Conservation (phyloP, 64 coral and sea anemone genomes). For the Dendronephthya gigantea region DNA sequence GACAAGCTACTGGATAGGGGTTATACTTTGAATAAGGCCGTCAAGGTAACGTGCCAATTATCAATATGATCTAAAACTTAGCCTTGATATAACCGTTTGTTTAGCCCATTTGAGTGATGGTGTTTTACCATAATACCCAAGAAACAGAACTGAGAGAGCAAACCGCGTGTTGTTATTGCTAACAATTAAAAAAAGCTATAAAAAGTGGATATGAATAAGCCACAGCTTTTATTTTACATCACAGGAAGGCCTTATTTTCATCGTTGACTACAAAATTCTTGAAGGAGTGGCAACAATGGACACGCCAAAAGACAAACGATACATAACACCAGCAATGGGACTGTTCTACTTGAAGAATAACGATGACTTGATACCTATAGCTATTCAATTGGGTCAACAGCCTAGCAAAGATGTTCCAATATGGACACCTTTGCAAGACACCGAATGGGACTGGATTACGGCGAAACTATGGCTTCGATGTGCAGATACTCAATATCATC, state of each 20-base stretch:
- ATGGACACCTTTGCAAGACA: slow-evolving; percentile 30
- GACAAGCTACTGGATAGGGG: slow-evolving; percentile 38
- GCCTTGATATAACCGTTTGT: too few species aligned
- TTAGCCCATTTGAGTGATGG: too few species aligned
- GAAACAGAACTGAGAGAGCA: too few species aligned
- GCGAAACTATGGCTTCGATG: slow-evolving; percentile 47
- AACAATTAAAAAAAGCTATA: too few species aligned
- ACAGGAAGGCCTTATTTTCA: slow-evolving; percentile 36
- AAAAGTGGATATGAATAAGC: too few species aligned
- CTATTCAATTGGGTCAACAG: slow-evolving; percentile 31
- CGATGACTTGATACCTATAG: slow-evolving; percentile 29
- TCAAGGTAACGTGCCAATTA: slow-evolving; percentile 46
- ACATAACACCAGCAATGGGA: slow-evolving; percentile 20
- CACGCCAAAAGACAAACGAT: slow-evolving; percentile 6
- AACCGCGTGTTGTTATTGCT: too few species aligned
- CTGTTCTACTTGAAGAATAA: slow-evolving; percentile 34
- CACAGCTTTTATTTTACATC: not conserved
- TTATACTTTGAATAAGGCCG: slow-evolving; percentile 28
- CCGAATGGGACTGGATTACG: slow-evolving; percentile 36
- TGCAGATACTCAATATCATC: slow-evolving; percentile 31
- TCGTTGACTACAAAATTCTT: slow-evolving; percentile 34
- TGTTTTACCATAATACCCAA: too few species aligned
- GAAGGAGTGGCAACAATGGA: slow-evolving; percentile 19
- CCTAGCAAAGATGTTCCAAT: slow-evolving; percentile 32
- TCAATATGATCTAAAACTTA: too few species aligned